Base-by-base conservation (phyloP, 2,797 vertebrate genomes). In the Gobio occitaniae region DNA sequence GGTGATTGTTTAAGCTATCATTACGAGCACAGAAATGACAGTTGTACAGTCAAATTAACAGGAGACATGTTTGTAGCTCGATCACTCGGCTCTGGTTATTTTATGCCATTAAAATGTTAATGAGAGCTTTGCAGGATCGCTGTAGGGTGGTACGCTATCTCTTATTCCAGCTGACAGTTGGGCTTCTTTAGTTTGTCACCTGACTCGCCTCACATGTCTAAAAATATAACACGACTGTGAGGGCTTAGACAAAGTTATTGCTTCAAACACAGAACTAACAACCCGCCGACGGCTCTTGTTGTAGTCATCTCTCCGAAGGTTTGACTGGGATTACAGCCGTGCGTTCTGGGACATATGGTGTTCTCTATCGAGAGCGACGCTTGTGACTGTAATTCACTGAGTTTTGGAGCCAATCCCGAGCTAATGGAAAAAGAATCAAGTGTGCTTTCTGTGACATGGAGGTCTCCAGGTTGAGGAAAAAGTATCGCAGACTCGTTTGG, bases 91-190 rank as follows among this genome's bases (percentile, higher is more conserved):
- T 50, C 54, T 59, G 41, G 71, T 61, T 79, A 79, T 41, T 61
- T 72, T 4, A 36, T 65, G 76, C 78, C 65, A 72, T 84, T 84
- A 79, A 72, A 71, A 47, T 84, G 76, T 78, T 78, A 63, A 63
- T 78, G 76, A 12, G n/a, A 47, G 52, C 72, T 19, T 74, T 21
- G 19, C 61, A 72, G 59, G 1, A 54, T 21, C 4, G 6, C 56
- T 79, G 15, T 36, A 68, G 41, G 19, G 32, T 41, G 44, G n/a
- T 32, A 7, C 25, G 66, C 16, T 56, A 78, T 78, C 74, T 71
- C 16, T 25, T 36, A 82, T 48, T 25, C 56, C 75, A 82, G 68
- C 15, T 83, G 19, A 83, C 59, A 52, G 36, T 78, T 29, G 5
- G 38, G 59, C 48, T 21, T 48, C 54, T 82, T 48, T 61, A 72